Conservation (phyloP, 2,797 vertebrate genomes). For the Gymnoscopelus microlampas region DNA sequence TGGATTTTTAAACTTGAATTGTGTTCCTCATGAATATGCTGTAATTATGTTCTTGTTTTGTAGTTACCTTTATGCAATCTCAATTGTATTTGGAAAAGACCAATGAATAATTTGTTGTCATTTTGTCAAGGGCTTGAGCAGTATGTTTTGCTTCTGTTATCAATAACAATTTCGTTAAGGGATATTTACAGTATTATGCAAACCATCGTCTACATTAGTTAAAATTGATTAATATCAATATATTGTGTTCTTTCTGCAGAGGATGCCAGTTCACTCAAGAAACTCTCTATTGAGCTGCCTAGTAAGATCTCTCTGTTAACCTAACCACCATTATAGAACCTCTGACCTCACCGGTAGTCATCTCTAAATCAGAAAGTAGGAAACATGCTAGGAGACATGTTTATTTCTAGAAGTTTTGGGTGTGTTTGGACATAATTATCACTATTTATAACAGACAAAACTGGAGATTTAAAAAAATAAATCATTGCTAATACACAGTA, state of each 20-base stretch:
- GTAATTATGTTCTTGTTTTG: no score
- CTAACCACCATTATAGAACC: slow-evolving; percentile 43
- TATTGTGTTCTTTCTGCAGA: slow-evolving; percentile 84
- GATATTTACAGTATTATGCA: slow-evolving; percentile 8
- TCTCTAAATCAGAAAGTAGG: slow-evolving; percentile 41
- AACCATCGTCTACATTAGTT: not conserved
- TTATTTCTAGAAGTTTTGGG: slow-evolving; percentile 46
- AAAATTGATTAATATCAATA: slow-evolving; percentile 58
- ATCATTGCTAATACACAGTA: slow-evolving; percentile 44
- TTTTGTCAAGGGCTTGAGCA: not conserved
- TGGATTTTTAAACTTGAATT: no score
- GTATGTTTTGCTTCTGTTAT: not conserved
- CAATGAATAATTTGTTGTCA: not conserved
- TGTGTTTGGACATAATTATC: slow-evolving; percentile 54
- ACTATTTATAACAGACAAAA: slow-evolving; percentile 24
- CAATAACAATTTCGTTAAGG: not conserved
- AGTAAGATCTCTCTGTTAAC: slow-evolving; percentile 80
- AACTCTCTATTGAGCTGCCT: slow-evolving; percentile 85
- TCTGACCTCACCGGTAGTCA: slow-evolving; percentile 46
- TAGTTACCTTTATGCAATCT: no score
- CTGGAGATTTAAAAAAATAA: slow-evolving; percentile 8
- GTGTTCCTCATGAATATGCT: no score
- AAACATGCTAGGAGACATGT: slow-evolving; percentile 62
- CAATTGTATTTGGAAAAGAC: not conserved
- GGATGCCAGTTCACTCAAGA: slow-evolving; percentile 81